Conservation (phyloP, 2,797 vertebrate species). For the Percopsis omiscomaycus region DNA sequence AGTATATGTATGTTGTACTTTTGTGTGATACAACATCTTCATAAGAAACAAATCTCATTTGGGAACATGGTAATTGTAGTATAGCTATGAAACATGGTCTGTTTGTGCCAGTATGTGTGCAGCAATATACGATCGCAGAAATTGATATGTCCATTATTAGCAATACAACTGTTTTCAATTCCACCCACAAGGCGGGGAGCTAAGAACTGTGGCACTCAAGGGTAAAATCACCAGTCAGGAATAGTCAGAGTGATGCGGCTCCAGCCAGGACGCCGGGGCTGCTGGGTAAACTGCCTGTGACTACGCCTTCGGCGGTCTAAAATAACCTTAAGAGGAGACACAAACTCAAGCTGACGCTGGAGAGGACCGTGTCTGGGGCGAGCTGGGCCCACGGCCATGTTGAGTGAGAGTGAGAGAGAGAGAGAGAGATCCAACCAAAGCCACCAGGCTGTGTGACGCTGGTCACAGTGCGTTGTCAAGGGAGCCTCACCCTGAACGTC, state of each 20-base stretch:
- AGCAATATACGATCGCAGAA: neutral
- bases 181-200: conserved; percentile 18
- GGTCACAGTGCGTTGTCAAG: neutral
- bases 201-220: conserved; percentile 44
- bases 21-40: too few species aligned
- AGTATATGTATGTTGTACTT: too few species aligned
- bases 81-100: too few species aligned
- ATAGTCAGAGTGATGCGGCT: conserved; percentile 32
- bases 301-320: neutral
- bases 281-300: neutral
- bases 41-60: too few species aligned
- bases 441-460: neutral
- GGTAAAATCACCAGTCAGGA: conserved; percentile 46
- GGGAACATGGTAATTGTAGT: neutral
- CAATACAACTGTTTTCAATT: conserved; percentile 32
- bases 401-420: too few species aligned
- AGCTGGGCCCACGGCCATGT: conserved; percentile 6
- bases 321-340: conserved; percentile 13
- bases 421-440: neutral
- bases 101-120: neutral
- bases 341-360: neutral
- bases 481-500: conserved; percentile 70
- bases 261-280: conserved; percentile 31
- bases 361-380: neutral
- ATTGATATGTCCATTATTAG: conserved; percentile 1